Evolutionary conservation across 2,888 invertebrate genomes (phyloP).

Genomic region (Galerucella calmariensis): DNA sequence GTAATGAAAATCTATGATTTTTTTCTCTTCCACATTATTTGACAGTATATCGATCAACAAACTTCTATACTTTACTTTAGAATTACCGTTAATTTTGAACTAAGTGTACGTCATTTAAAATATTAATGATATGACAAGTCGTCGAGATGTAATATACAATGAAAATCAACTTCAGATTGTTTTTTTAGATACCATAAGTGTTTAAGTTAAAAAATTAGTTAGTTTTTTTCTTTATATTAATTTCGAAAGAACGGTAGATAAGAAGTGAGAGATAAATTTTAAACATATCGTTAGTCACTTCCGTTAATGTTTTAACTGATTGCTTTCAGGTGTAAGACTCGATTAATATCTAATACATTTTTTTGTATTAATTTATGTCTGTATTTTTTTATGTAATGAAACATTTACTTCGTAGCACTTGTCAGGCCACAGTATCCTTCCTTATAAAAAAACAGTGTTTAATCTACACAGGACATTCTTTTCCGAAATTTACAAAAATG

Average conservation of each 20-base stretch:
- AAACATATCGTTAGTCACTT: constrained; percentile 8
- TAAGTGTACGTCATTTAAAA: not conserved
- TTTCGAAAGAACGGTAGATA: not conserved
- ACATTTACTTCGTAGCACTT: too few relatives aligned
- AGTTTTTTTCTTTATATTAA: constrained; percentile 1
- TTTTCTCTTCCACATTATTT: too few relatives aligned
- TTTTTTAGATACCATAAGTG: constrained; percentile 3
- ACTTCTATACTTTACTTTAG: too few relatives aligned
- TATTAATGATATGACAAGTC: not conserved
- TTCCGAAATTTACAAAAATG: too few relatives aligned
- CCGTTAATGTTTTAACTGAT: constrained; percentile 6
- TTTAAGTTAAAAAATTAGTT: not conserved
- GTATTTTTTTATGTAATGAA: too few relatives aligned
- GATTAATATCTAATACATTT: not conserved
- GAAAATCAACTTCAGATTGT: too few relatives aligned
- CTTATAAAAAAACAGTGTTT: too few relatives aligned
- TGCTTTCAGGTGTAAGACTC: not conserved
- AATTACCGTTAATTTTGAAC: too few relatives aligned
- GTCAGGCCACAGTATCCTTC: too few relatives aligned
- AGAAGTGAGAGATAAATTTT: not conserved
- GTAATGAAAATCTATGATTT: too few relatives aligned
- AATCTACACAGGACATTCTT: too few relatives aligned
- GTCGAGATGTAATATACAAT: not conserved
- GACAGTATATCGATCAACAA: too few relatives aligned
- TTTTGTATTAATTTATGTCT: not conserved